Evolutionary conservation across 2,797 vertebrate genomes (phyloP), one percentile per base, ranked within the genome.

Genomic region (Enteromius argenteus): DNA sequence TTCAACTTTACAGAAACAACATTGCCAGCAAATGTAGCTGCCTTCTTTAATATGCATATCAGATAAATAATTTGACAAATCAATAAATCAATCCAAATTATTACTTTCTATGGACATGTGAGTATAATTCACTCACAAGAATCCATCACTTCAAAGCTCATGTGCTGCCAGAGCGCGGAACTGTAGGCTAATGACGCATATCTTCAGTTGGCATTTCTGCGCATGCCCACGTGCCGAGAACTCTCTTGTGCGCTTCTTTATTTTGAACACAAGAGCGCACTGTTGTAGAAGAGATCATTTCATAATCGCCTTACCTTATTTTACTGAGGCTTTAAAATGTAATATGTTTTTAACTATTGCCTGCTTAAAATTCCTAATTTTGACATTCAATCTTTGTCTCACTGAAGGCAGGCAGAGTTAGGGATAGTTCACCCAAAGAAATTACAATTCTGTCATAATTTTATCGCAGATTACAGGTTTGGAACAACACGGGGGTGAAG

Each of bases 191-290:
- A 42, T 66, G 81, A 75, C 58, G 81, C 71, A 58, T 11, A 15
- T 68, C 17, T 37, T 30, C 56, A 44, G n/a, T 19, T 60, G 53
- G 27, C 58, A 37, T 62, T 19, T 58, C 3, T 19, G 35, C 46
- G 44, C 8, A 69, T 49, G 51, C 8, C 5, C 62, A 60, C 30
- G 39, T 39, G 39, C 37, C 2, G 32, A 27, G 37, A 5, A 6
- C 30, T 71, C 9, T 35, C 17, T 56, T 42, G 42, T 83, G 73
- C 35, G 44, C 51, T 62, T 21, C 75, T 37, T 9, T 44, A 62
- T 23, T 60, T 72, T 72, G 13, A 64, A 68, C 83, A 62, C 83
- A 79, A 6, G 83, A 71, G 66, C 0, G 75, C 53, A 17, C 46
- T 71, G 42, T 62, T 79, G 66, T 14, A 39, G 42, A 71, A 42